Conservation (phyloP, 2,113 vertebrate species). For the Protobothrops flavoviridis region DNA sequence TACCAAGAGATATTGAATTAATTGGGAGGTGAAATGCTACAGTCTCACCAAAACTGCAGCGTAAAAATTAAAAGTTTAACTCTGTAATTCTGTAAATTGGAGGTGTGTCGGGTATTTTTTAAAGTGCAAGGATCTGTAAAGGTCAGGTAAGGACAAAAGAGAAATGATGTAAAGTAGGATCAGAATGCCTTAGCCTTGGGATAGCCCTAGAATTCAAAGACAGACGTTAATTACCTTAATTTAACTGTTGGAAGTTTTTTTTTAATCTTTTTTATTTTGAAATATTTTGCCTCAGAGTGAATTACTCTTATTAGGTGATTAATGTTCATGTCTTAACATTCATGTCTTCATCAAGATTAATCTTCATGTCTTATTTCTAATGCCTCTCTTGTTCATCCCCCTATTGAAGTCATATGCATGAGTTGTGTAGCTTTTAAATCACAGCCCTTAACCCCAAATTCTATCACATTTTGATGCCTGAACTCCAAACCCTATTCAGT, state of each 20-base stretch:
- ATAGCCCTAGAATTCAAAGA: neutral
- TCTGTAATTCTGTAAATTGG: neutral
- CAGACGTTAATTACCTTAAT: neutral
- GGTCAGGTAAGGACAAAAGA: neutral
- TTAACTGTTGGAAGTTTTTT: neutral
- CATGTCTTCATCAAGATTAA: neutral
- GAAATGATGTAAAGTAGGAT: neutral
- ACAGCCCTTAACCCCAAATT: neutral
- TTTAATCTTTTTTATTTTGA: rapidly evolving
- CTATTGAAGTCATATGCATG: neutral
- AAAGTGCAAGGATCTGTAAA: neutral
- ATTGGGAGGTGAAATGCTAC: neutral
- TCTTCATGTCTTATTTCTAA: neutral
- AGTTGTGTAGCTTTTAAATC: neutral
- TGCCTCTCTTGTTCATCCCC: neutral
- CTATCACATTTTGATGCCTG: slow-evolving; percentile 24
- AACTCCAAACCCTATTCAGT: neutral
- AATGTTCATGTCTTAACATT: neutral
- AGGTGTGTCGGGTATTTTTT: neutral
- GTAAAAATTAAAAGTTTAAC: neutral
- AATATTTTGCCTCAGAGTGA: neutral
- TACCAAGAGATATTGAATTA: neutral
- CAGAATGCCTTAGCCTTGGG: neutral
- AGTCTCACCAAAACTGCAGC: neutral
- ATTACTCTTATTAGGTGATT: neutral